Evolutionary conservation across 2,113 vertebrate genomes (phyloP).

Genomic region (Anarrhichthys ocellatus): DNA sequence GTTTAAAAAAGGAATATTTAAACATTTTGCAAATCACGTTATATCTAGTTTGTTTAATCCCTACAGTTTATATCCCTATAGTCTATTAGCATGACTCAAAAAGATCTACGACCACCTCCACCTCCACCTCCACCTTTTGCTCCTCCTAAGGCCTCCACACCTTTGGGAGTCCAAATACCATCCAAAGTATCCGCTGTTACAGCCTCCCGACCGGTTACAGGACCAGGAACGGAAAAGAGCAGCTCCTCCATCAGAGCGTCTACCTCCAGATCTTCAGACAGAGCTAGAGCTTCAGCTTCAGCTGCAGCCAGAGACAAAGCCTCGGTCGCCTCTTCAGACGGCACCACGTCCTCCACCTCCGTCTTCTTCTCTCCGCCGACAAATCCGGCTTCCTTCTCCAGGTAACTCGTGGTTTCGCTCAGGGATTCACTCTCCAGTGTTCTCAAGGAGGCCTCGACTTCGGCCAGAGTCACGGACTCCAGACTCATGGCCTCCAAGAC

Average conservation of each 20-base stretch:
- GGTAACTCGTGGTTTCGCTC: slow-evolving; percentile 4
- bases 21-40: not conserved
- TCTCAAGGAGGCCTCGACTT: slow-evolving; percentile 8
- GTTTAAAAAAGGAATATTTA: not conserved
- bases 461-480: slow-evolving; percentile 23
- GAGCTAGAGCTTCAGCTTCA: not conserved
- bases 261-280: slow-evolving; percentile 20
- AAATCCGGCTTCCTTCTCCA: slow-evolving; percentile 27
- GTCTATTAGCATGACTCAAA: not conserved
- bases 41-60: not conserved
- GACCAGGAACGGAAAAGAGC: slow-evolving; percentile 3
- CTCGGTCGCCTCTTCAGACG: not conserved
- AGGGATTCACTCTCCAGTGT: not conserved
- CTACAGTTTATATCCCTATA: no score
- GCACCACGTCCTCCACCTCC: not conserved
- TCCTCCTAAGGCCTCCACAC: not conserved
- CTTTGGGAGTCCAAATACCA: slow-evolving; percentile 2
- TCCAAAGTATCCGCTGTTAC: not conserved
- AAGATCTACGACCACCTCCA: not conserved
- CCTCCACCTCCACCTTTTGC: not conserved
- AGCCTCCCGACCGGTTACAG: not conserved
- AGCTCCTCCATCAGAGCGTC: slow-evolving; percentile 28
- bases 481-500: slow-evolving; percentile 19
- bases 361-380: not conserved
- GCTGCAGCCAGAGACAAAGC: not conserved